Evolutionary conservation across 2,888 invertebrate species (phyloP).

Genomic region (Pocota personata): DNA sequence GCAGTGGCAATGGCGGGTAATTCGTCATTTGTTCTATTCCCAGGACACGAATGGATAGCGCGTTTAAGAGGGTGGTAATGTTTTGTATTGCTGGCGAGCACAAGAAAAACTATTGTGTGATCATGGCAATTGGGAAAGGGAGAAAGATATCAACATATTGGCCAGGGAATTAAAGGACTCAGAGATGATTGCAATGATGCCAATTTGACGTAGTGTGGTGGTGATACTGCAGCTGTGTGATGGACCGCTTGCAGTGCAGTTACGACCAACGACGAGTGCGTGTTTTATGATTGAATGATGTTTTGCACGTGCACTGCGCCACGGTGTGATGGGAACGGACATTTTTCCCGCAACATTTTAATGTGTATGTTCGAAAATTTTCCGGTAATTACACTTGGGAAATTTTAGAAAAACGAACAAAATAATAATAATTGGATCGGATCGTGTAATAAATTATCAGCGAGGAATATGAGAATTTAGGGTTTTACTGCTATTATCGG

Average conservation of each 20-base stretch:
- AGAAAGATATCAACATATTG: slow-evolving; percentile 58
- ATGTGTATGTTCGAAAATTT: slow-evolving; percentile 45
- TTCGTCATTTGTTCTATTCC: slow-evolving; percentile 71
- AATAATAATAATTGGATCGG: slow-evolving; percentile 62
- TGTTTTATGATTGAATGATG: slow-evolving; percentile 69
- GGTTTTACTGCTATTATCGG: not conserved
- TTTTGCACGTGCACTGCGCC: slow-evolving; percentile 57
- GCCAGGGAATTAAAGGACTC: slow-evolving; percentile 52
- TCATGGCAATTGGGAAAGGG: slow-evolving; percentile 33
- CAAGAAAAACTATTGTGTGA: slow-evolving; percentile 68
- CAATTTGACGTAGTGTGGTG: slow-evolving; percentile 41
- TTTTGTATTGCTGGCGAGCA: not conserved
- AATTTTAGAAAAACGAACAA: slow-evolving; percentile 47
- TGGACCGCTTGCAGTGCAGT: slow-evolving; percentile 52
- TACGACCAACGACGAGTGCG: slow-evolving; percentile 50
- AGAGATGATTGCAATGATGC: slow-evolving; percentile 69
- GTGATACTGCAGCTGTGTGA: slow-evolving; percentile 28
- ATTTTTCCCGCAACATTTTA: slow-evolving; percentile 50
- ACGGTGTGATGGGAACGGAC: slow-evolving; percentile 20
- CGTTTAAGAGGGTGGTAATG: slow-evolving; percentile 43
- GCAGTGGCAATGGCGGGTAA: slow-evolving; percentile 59
- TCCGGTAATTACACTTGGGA: slow-evolving; percentile 72
- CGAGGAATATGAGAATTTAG: slow-evolving; percentile 38
- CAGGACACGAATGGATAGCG: slow-evolving; percentile 44
- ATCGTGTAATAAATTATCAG: slow-evolving; percentile 63